Percentiles rank a stretch among this genome's conserved stretches.
These are phyloP conservation scores for Lutjanus erythropterus DNA, from an alignment of 2,113 vertebrate species.

Conservation along the genomic window DNA sequence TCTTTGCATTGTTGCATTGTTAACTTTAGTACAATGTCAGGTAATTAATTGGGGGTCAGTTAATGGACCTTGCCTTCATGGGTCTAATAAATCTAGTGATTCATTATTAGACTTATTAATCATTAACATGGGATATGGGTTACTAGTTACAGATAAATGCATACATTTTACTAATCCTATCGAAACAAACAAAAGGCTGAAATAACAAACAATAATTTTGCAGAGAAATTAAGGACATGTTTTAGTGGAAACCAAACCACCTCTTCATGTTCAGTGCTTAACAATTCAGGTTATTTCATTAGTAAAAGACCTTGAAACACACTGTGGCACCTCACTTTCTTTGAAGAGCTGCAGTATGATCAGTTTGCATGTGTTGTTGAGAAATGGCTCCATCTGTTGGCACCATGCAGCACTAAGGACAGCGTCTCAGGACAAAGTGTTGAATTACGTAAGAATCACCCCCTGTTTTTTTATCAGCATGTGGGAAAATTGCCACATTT, in stretches of 20 bases:
- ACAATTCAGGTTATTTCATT: not conserved
- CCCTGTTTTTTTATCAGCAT: too few species aligned
- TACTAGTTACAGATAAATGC: not conserved
- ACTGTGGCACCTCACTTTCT: not conserved
- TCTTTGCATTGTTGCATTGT: not conserved
- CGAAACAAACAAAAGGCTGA: not conserved
- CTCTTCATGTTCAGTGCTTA: not conserved
- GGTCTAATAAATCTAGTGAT: not conserved
- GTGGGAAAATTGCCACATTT: too few species aligned
- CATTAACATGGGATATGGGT: not conserved
- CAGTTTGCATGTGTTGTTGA: not conserved
- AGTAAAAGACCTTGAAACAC: not conserved
- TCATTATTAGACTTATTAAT: not conserved
- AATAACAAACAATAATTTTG: not conserved
- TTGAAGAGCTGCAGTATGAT: not conserved
- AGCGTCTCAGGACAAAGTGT: not conserved
- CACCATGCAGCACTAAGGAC: not conserved
- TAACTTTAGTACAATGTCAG: not conserved
- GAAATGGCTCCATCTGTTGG: constrained; percentile 67
- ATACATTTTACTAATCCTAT: not conserved
- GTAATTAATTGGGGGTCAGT: not conserved
- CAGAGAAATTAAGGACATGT: not conserved
- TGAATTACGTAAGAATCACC: not conserved
- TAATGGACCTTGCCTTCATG: not conserved
- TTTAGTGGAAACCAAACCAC: not conserved